Percentiles rank a stretch among this genome's conserved stretches.
phyloP scores from a whole-genome alignment of 2,888 invertebrate species.

The Julus scanicus region DNA sequence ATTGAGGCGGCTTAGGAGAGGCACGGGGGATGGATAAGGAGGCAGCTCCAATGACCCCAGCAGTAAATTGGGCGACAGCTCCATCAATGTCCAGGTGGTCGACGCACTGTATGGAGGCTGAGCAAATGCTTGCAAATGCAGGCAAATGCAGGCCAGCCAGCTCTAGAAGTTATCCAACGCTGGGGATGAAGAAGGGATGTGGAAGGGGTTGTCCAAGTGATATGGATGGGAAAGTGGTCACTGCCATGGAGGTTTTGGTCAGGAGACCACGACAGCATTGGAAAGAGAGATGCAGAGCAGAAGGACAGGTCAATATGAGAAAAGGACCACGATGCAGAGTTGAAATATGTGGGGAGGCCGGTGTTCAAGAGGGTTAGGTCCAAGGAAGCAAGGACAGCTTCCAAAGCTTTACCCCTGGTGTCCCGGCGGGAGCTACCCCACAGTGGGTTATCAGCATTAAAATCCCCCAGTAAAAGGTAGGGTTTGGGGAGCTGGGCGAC shows the following conservation, averaged over 20 bases:
- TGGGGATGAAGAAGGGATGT: neutral
- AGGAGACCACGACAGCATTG: neutral
- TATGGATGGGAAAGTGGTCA: neutral
- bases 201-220: neutral
- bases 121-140: too few relatives aligned
- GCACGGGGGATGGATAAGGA: too few relatives aligned
- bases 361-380: neutral
- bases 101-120: too few relatives aligned
- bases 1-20: too few relatives aligned
- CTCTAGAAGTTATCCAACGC: too few relatives aligned
- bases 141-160: neutral
- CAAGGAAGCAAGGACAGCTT: neutral
- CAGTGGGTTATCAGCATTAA: neutral
- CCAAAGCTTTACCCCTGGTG: neutral
- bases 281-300: neutral
- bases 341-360: neutral
- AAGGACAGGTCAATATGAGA: neutral
- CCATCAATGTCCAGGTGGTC: too few relatives aligned
- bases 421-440: neutral
- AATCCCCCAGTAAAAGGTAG: neutral
- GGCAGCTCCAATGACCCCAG: too few relatives aligned
- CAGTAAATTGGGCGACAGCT: too few relatives aligned
- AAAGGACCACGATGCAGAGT: neutral
- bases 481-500: neutral
- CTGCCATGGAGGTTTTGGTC: constrained; percentile 65